Evolutionary conservation across 2,888 invertebrate species (phyloP), one percentile per base, ranked within the genome.

Genomic region (Hirtodrosophila duncani): DNA sequence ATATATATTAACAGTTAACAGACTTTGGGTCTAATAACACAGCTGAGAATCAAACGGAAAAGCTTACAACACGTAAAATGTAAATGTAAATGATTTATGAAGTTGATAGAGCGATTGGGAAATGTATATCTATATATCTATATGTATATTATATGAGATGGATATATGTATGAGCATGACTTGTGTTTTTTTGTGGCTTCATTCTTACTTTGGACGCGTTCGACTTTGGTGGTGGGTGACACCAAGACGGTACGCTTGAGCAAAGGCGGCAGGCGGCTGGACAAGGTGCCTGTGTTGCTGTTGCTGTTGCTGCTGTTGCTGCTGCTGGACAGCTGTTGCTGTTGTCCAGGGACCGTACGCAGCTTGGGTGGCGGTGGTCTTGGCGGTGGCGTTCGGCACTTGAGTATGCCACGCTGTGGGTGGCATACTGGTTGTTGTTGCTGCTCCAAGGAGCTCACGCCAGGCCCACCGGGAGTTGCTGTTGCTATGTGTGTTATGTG

Each of bases 171-270:
- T 63, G 64, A 9, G 17, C 16, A 16, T 42, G 23, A 7, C 31
- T 17, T 21, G 10, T 9, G 21, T 31, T 10, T 14, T 20, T 20
- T 20, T 20, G 20, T 7, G 7, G 42, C 57, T 67, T 66, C 48
- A 23, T 49, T 79, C 83, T 83, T 83, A 83, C 83, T 84, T 84
- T 84, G 82, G 7, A 81, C 72, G 61, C 63, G 58, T 50, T 81
- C 80, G 69, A 72, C 58, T 61, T 66, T 74, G 53, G 60, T 67
- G 43, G 75, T 67, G 46, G 82, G 58, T 6, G 66, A 53, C 6
- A 68, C 65, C 48, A 62, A 56, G 36, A 63, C 69, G 37, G 67
- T 70, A 45, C 72, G 78, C 43, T 78, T 74, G 53, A 61, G 55
- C 39, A 74, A 37, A 26, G 74, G 70, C 13, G 69, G 72, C n/a